phyloP scores from a whole-genome alignment of 1,140 invertebrate genomes.

The Epicauta chinensis region DNA sequence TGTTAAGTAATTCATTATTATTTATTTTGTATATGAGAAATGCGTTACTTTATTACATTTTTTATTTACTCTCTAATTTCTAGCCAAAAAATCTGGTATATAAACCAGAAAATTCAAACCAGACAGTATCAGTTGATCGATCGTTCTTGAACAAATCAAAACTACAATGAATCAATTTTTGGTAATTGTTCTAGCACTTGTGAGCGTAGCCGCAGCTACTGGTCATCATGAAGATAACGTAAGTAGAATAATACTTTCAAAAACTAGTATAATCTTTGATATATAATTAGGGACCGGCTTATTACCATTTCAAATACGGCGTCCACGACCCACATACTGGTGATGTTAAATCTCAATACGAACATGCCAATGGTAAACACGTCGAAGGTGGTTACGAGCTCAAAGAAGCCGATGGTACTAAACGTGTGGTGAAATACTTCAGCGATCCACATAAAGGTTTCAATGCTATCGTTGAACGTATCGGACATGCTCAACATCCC shows the following conservation, averaged over 20 bases:
- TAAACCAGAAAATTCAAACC: too few relatives aligned
- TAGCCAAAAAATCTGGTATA: too few relatives aligned
- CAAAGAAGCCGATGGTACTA: slow-evolving; percentile 47
- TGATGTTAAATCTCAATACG: slow-evolving; percentile 21
- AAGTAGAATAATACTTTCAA: not conserved
- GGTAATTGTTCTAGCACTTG: too few relatives aligned
- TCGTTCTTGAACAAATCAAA: too few relatives aligned
- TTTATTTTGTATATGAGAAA: too few relatives aligned
- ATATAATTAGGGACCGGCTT: slow-evolving; percentile 15
- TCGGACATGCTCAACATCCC: slow-evolving; percentile 19
- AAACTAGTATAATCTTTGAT: not conserved
- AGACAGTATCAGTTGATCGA: too few relatives aligned
- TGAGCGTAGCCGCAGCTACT: not conserved
- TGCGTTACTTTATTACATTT: too few relatives aligned
- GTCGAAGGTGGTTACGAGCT: slow-evolving; percentile 27
- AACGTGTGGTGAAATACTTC: slow-evolving; percentile 48
- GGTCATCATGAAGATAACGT: slow-evolving; percentile 6
- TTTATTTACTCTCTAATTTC: too few relatives aligned
- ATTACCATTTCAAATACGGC: slow-evolving; percentile 21
- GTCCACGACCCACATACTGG: slow-evolving; percentile 47
- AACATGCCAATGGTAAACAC: slow-evolving; percentile 18
- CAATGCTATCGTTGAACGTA: slow-evolving; percentile 16
- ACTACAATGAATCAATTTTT: too few relatives aligned
- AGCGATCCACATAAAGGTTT: slow-evolving; percentile 44
- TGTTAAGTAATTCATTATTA: too few relatives aligned